phyloP scores from a whole-genome alignment of 2,113 vertebrate species.

The Numida meleagris region DNA sequence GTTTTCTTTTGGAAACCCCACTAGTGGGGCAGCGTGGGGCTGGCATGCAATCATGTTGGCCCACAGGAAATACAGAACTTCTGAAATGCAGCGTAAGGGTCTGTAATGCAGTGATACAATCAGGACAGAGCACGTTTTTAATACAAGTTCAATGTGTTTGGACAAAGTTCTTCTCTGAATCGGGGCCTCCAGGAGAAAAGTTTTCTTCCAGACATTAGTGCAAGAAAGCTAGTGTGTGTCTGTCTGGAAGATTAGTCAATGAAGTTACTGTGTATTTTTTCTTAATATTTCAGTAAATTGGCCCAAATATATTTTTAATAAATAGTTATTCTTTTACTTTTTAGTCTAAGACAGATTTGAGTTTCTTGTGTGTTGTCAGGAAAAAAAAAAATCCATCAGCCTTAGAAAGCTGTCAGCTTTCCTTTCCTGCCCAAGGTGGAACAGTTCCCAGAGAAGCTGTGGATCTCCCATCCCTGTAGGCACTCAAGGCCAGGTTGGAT shows the following conservation, averaged over 20 bases:
- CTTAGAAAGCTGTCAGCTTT: background rate
- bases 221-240: background rate
- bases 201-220: background rate
- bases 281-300: background rate
- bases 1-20: background rate
- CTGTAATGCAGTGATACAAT: background rate
- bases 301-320: background rate
- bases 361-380: background rate
- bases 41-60: background rate
- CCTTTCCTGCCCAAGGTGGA: background rate
- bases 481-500: too few species aligned
- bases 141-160: background rate
- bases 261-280: background rate
- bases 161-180: background rate
- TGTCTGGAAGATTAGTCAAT: background rate
- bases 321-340: background rate
- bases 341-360: background rate
- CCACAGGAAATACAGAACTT: background rate
- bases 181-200: background rate
- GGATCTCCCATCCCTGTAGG: too few species aligned
- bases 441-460: background rate
- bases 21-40: rapidly evolving
- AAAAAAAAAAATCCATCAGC: background rate
- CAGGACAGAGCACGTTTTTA: background rate
- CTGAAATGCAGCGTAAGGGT: background rate